Base-by-base conservation (phyloP, 2,888 invertebrate species). In the Bibio marci region DNA sequence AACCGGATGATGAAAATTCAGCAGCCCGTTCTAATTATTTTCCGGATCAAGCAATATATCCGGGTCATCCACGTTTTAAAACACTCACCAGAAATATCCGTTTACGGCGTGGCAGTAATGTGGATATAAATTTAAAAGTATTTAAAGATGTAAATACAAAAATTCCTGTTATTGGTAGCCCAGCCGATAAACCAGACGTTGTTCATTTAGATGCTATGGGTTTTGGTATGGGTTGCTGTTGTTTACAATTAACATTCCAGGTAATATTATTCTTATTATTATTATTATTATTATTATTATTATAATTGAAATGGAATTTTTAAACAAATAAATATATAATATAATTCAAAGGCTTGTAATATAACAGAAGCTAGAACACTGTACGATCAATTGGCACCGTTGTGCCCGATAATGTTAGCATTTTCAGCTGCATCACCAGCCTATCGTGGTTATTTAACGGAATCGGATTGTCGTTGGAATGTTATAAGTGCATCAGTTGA, bases 161-260 rank as follows among this genome's bases (percentile, higher is more conserved):
- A 49, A 68, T 73, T 44, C 91, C 91, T 4, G 82, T 91, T 50
- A 85, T 85, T 54, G 79, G 85, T 47, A 77, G 79, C 7, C 73
- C 76, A 37, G 70, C 71, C 2, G 82, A 83, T 0, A 67, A 75
- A 51, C 83, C 85, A 0, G 86, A 95, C 65, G 87, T 91, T 53
- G 85, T 99, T 45, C 92, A 97, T 54, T 80, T 98, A 80, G 98
- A 99, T 62, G 90, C 92, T 2, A 97, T 98, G 97, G 97, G 95
- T 18, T 98, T 98, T 59, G 97, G 95, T 40, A 98, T 98, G 98
- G 98, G 98, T 25, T 94, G 94, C 59, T 92, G 90, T 53, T 97
- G 95, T 57, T 69, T 97, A 30, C 97, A 97, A 61, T 70, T 92
- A 40, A 92, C 91, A 36, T 97, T 98, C 67, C 62, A 62, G 47